Evolutionary conservation across 2,888 invertebrate genomes (phyloP).

Genomic region (Adelognathus sp.): DNA sequence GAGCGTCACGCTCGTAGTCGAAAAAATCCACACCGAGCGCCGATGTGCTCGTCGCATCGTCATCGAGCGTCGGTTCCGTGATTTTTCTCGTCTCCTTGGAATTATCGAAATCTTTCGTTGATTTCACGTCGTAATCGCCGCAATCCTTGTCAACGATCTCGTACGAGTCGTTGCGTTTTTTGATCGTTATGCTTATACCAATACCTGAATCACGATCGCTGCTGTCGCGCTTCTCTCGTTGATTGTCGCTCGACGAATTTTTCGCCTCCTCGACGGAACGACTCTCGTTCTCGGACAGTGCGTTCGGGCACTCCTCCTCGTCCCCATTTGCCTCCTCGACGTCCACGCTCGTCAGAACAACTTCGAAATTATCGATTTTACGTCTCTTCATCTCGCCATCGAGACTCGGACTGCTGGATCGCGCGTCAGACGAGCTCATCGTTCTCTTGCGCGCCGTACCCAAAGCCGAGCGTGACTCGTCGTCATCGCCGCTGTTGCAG

Average conservation of each 20-base stretch:
- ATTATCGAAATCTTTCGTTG: conserved; percentile 53
- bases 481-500: neutral
- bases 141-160: conserved; percentile 74
- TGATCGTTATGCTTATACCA: conserved; percentile 77
- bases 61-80: too few relatives aligned
- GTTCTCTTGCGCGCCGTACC: conserved; percentile 1
- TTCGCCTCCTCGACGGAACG: conserved; percentile 16
- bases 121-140: conserved; percentile 64
- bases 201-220: conserved; percentile 74
- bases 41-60: conserved; percentile 55
- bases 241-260: neutral
- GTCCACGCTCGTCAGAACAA: too few relatives aligned
- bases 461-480: neutral
- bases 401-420: neutral
- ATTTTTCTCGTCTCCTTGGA: too few relatives aligned
- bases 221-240: conserved; percentile 59
- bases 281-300: conserved; percentile 46
- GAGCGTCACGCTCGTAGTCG: conserved; percentile 6
- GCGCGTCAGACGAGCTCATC: conserved; percentile 14
- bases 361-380: conserved; percentile 3
- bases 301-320: conserved; percentile 7
- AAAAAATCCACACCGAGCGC: conserved; percentile 41
- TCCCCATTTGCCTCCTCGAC: neutral
- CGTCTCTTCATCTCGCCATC: conserved; percentile 14
- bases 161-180: conserved; percentile 78